Percentiles rank a stretch among this genome's conserved stretches.
These are phyloP conservation scores for Callinectes sapidus DNA, from an alignment of 2,888 invertebrate species.

Conservation along the genomic window DNA sequence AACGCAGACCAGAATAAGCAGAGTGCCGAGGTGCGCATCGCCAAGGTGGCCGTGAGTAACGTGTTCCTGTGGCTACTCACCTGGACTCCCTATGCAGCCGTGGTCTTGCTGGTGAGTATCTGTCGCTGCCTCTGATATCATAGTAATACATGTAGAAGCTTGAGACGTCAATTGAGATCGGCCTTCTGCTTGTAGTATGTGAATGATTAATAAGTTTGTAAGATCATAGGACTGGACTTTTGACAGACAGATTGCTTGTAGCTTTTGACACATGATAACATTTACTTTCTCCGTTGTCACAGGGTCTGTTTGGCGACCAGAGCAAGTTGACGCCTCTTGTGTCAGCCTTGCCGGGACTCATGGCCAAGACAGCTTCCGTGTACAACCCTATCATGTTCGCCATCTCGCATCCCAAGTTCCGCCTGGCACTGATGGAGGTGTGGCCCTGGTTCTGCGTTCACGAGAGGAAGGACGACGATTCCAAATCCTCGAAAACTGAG, in stretches of 20 bases:
- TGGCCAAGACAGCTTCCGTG: slow-evolving; percentile 76
- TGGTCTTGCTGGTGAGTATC: slow-evolving; percentile 73
- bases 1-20: slow-evolving; percentile 59
- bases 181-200: background rate
- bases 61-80: slow-evolving; percentile 73
- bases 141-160: background rate
- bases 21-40: slow-evolving; percentile 71
- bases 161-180: background rate
- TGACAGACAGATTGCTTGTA: background rate
- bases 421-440: slow-evolving; percentile 58
- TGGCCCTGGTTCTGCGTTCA: slow-evolving; percentile 67
- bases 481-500: slow-evolving; percentile 45
- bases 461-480: slow-evolving; percentile 56
- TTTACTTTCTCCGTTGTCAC: background rate
- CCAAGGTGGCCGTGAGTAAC: slow-evolving; percentile 72
- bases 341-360: slow-evolving; percentile 75
- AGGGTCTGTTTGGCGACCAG: slow-evolving; percentile 68
- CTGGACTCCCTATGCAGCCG: slow-evolving; percentile 75
- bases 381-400: slow-evolving; percentile 75
- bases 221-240: background rate
- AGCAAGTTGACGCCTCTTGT: slow-evolving; percentile 69
- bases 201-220: background rate
- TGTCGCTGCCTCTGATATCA: background rate
- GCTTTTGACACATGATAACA: background rate
- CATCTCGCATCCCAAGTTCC: slow-evolving; percentile 74